These are phyloP conservation scores for Thera britannica DNA, from an alignment of 2,888 invertebrate species.

Conservation along the genomic window DNA sequence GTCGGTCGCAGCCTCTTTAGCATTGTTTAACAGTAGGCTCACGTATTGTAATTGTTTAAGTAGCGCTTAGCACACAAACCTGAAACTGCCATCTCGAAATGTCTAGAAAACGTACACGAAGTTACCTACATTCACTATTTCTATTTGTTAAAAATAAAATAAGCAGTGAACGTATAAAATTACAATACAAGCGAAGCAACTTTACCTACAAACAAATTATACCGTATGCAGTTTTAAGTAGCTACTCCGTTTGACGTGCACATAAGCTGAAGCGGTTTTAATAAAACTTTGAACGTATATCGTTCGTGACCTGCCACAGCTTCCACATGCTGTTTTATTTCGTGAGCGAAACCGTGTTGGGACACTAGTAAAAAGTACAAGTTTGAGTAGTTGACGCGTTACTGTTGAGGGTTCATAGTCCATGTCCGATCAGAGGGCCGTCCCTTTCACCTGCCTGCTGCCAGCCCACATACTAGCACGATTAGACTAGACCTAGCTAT, in stretches of 20 bases:
- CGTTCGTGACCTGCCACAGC: no score
- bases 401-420: conserved; percentile 31
- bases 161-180: not conserved
- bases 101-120: conserved; percentile 22
- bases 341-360: not conserved
- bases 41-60: conserved; percentile 26
- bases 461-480: conserved; percentile 49
- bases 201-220: no score
- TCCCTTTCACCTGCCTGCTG: conserved; percentile 67
- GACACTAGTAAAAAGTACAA: conserved; percentile 1
- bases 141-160: not conserved
- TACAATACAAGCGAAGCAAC: no score
- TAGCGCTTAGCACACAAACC: conserved; percentile 23
- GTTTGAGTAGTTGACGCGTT: conserved; percentile 3
- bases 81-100: conserved; percentile 19
- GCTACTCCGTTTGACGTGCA: no score
- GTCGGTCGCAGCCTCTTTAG: conserved; percentile 15
- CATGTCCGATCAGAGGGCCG: conserved; percentile 55
- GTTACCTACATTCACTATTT: not conserved
- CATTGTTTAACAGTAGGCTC: conserved; percentile 26
- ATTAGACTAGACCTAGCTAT: not conserved
- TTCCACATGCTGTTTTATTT: no score
- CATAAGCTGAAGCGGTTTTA: no score
- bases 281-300: no score
- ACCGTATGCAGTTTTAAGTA: no score